Evolutionary conservation across 2,797 vertebrate genomes (phyloP).

Genomic region (Helicolenus hilgendorfi): DNA sequence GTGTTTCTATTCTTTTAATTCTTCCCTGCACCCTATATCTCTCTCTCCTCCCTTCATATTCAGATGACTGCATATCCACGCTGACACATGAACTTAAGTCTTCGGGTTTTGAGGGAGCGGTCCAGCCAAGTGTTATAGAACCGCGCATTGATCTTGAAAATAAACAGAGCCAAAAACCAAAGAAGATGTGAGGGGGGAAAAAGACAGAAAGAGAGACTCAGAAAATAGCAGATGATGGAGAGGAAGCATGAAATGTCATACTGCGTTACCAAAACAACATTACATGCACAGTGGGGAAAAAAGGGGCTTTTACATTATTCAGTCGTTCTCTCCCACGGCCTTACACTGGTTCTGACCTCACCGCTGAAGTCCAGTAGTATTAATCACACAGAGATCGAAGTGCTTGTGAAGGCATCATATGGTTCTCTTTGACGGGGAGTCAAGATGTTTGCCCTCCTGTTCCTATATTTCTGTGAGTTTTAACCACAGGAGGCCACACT

Average conservation of each 20-base stretch:
- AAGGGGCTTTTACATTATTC: slow-evolving; percentile 25
- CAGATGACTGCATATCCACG: slow-evolving; percentile 39
- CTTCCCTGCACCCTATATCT: background rate
- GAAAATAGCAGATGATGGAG: slow-evolving; percentile 67
- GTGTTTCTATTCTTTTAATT: slow-evolving; percentile 1
- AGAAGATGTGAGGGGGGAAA: slow-evolving; percentile 20
- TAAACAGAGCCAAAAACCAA: slow-evolving; percentile 69
- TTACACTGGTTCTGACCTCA: slow-evolving; percentile 37
- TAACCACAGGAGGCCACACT: background rate
- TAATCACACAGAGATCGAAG: slow-evolving; percentile 60
- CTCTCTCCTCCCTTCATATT: slow-evolving; percentile 7
- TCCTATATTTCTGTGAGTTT: slow-evolving; percentile 33
- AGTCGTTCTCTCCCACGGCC: slow-evolving; percentile 17
- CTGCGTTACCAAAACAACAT: slow-evolving; percentile 58
- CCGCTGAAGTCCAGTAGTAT: slow-evolving; percentile 43
- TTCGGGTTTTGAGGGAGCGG: slow-evolving; percentile 35
- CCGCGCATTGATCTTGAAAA: slow-evolving; percentile 61
- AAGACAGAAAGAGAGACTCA: slow-evolving; percentile 15
- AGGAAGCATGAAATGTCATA: slow-evolving; percentile 67
- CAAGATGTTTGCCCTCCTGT: slow-evolving; percentile 54
- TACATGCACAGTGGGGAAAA: slow-evolving; percentile 17
- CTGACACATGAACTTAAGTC: slow-evolving; percentile 56
- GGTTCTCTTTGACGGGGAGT: slow-evolving; percentile 50
- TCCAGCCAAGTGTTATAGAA: slow-evolving; percentile 63
- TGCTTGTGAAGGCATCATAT: slow-evolving; percentile 23